phyloP scores from a whole-genome alignment of 2,888 invertebrate genomes.

The Hemaris fuciformis region DNA sequence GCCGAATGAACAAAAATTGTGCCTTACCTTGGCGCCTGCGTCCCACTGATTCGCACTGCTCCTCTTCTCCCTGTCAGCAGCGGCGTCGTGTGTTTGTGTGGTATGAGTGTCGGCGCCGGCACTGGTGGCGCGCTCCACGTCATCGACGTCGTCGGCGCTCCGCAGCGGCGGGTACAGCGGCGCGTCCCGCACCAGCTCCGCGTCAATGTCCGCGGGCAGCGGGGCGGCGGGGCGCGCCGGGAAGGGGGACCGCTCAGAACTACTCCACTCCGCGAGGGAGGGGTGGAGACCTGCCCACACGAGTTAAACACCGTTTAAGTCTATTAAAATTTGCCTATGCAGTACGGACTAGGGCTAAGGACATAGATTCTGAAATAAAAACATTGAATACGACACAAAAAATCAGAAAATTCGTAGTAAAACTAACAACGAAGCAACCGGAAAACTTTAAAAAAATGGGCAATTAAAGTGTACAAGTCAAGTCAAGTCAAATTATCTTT shows the following conservation, averaged over 20 bases:
- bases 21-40: slow-evolving; percentile 51
- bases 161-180: slow-evolving; percentile 59
- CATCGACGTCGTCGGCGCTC: slow-evolving; percentile 15
- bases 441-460: no score
- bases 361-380: no score
- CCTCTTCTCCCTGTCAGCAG: slow-evolving; percentile 50
- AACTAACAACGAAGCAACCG: no score
- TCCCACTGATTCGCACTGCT: slow-evolving; percentile 61
- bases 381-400: no score
- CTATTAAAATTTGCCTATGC: not conserved
- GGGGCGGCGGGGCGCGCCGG: slow-evolving; percentile 19
- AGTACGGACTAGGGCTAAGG: no score
- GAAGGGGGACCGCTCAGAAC: slow-evolving; percentile 48
- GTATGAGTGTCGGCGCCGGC: not conserved
- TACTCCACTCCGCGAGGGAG: slow-evolving; percentile 47
- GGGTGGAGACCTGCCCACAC: slow-evolving; percentile 52
- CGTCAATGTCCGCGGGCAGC: slow-evolving; percentile 40
- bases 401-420: no score
- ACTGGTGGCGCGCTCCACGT: not conserved
- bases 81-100: slow-evolving; percentile 16
- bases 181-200: slow-evolving; percentile 59
- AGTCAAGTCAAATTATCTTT: no score
- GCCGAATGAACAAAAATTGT: no score
- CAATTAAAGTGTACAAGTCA: no score
- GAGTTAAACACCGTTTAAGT: not conserved